Evolutionary conservation across 2,113 vertebrate genomes (phyloP), one percentile per base, ranked within the genome.

Genomic region (Embiotoca jacksoni): DNA sequence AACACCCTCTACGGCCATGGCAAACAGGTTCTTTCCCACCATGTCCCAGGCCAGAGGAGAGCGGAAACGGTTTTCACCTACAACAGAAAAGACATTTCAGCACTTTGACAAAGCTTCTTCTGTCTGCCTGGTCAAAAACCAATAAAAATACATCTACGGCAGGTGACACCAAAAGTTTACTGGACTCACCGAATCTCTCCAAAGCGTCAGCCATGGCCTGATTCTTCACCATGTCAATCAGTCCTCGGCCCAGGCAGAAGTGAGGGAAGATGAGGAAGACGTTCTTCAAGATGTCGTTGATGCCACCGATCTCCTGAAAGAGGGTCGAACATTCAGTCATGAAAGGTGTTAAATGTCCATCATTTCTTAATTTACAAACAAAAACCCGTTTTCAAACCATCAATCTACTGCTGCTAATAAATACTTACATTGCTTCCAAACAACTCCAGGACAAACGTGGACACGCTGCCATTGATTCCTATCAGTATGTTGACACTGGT

Each of bases 161-260:
- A 46, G n/a, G 3, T 53, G 30, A 14, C 35, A 23, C 72, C 35
- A 63, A 56, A 37, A 2, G 1, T 41, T 3, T 39, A 2, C 6
- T 47, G 14, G 63, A 32, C 94, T 93, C 88, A 99, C 98, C 98
- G 83, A 99, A 99, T 85, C 98, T 96, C 92, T 99, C 97, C 79
- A 99, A 85, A 74, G 98, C 98, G 59, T 99, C 98, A 6, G 97
- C 96, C 97, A 99, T 99, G 1, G 98, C 98, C 91, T 99, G 98
- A 84, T 99, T 99, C 94, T 99, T 99, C 92, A 99, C 98, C 98
- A 99, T 99, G 87, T 99, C 98, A 53, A 99, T 99, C 33, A 99
- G 94, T 10, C 98, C 98, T 58, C 98, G 91, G 2, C 98, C 98
- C 88, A 99, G 86, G 81, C 98, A 99, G 93, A 99, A 99, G 91